Evolutionary conservation across 2,113 vertebrate genomes (phyloP).

Genomic region (Noturus placidus): DNA sequence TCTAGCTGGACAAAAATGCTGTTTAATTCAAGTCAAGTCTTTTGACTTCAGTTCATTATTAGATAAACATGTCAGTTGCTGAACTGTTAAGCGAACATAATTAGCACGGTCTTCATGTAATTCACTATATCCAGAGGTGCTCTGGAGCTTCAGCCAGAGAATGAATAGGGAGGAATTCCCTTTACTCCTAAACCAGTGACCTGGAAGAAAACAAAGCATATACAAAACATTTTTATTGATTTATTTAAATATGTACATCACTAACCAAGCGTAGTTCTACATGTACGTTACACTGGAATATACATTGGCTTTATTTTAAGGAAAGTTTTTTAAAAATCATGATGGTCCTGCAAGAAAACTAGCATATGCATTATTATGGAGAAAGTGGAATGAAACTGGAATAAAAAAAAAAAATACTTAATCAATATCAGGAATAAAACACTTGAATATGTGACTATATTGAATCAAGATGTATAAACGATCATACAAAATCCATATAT

Average conservation of each 20-base stretch:
- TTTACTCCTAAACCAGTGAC: constrained; percentile 84
- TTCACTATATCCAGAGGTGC: background rate
- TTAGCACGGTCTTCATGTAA: background rate
- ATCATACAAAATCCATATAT: too few relatives aligned
- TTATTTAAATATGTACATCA: background rate
- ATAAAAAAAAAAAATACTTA: background rate
- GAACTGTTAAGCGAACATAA: background rate
- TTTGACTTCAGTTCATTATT: background rate
- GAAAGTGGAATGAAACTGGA: background rate
- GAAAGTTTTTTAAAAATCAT: background rate
- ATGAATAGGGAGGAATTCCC: constrained; percentile 77
- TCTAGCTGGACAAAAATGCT: background rate
- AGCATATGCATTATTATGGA: background rate
- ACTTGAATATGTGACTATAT: background rate
- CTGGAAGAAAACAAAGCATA: constrained; percentile 64
- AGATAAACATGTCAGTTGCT: background rate
- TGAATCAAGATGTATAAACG: background rate
- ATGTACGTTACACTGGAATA: background rate
- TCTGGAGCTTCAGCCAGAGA: constrained; percentile 68
- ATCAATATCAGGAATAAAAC: background rate
- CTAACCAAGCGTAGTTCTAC: background rate
- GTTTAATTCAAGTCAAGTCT: background rate
- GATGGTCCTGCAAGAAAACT: background rate
- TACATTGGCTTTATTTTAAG: background rate
- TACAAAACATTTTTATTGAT: background rate